Base-by-base conservation (phyloP, 2,113 vertebrate genomes). In the Seriola quinqueradiata region DNA sequence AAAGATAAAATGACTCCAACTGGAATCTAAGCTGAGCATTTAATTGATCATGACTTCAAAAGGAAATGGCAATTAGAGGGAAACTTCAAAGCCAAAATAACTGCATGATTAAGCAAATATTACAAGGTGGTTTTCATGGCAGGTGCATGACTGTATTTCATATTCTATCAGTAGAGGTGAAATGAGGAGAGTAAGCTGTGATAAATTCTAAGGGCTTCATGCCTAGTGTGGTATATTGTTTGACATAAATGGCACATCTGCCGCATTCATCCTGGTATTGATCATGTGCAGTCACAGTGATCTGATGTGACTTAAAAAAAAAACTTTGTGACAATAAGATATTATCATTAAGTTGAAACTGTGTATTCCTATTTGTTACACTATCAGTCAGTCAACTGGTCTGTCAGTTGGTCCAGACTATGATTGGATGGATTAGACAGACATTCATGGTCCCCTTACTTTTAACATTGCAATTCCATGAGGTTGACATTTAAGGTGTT, bases 41-140 rank as follows among this genome's bases (percentile, higher is more conserved):
- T 77, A 46, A 83, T 91, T 84, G 28, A 67, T 82, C 55, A 63
- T 13, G 60, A 84, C 89, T 91, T 93, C 83, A 92, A 90, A 94
- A 82, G 71, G 46, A 85, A 89, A 79, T 50, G 42, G 46, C 79
- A 91, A 89, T 91, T 82, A 90, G 60, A 80, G 59, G 40, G 46
- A 48, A 71, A 85, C 79, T 86, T 90, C 75, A 92, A 91, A 92
- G 82, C 65, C 21, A 75, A 65, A 70, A 75, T 80, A 89, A 71
- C 61, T 86, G 81, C 64, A 71, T 87, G 66, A 74, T 86, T 79
- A 83, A 79, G 69, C 70, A 81, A 69, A 84, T 86, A 59, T 34
- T 85, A 42, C 32, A 71, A 57, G 54, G 70, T 79, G 60, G 17
- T 19, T 71, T 58, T 63, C 74, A 50, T 40, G 61, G 77, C 70